phyloP scores from a whole-genome alignment of 1,140 invertebrate genomes.

The Lordiphosa stackelbergi region DNA sequence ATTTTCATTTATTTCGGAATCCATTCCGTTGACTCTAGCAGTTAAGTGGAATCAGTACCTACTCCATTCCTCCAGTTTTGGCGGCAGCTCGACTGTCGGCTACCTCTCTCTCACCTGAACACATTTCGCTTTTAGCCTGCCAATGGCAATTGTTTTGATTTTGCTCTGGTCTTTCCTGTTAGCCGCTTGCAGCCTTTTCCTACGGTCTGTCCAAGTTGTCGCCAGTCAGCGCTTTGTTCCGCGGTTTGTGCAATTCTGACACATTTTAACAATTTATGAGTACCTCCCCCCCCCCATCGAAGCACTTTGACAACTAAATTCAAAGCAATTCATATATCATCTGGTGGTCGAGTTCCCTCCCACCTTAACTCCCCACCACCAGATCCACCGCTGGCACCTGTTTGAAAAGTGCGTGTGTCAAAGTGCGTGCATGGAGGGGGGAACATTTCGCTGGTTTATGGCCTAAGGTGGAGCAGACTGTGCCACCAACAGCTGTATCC shows the following conservation, averaged over 20 bases:
- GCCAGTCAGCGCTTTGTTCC: conserved; percentile 29
- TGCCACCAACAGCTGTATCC: conserved; percentile 41
- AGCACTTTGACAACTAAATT: conserved; percentile 74
- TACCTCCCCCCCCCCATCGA: conserved; percentile 20
- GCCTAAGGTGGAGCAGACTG: conserved; percentile 14
- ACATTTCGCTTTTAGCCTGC: background rate
- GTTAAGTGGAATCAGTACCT: too few species aligned
- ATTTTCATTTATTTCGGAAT: too few species aligned
- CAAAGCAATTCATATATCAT: conserved; percentile 60
- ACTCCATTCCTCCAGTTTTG: too few species aligned
- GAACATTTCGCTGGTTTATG: conserved; percentile 44
- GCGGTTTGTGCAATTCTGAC: conserved; percentile 53
- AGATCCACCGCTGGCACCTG: conserved; percentile 37
- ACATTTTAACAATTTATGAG: conserved; percentile 75
- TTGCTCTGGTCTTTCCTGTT: conserved; percentile 51
- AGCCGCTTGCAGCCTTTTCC: conserved; percentile 15
- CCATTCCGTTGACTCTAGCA: too few species aligned
- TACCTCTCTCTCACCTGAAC: background rate
- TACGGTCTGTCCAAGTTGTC: conserved; percentile 24
- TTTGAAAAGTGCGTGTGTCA: conserved; percentile 72
- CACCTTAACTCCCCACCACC: background rate
- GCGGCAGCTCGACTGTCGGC: too few species aligned
- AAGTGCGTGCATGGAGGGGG: conserved; percentile 59
- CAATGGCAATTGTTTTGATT: conserved; percentile 47
- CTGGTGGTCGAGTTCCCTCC: background rate